Percentiles rank a stretch among this genome's conserved stretches.
Evolutionary conservation across 2,113 vertebrate genomes (phyloP).

Genomic region (Rhabdomys dilectus): DNA sequence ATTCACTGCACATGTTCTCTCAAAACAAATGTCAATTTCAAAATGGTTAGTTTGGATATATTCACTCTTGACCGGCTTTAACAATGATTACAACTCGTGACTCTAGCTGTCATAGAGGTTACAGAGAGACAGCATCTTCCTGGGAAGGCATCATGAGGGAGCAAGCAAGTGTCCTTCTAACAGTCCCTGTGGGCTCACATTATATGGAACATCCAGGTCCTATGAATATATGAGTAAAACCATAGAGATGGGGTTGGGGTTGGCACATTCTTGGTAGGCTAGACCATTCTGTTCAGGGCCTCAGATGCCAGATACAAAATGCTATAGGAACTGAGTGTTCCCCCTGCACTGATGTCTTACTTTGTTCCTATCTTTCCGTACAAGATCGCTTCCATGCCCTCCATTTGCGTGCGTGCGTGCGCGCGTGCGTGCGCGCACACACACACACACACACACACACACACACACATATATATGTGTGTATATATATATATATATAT

Average conservation of each 20-base stretch:
- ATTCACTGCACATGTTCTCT: background rate
- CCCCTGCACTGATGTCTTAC: background rate
- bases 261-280: background rate
- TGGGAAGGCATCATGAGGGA: background rate
- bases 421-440: too few species aligned
- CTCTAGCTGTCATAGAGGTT: background rate
- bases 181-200: background rate
- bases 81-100: background rate
- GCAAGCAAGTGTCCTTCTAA: background rate
- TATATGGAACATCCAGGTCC: background rate
- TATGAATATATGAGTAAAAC: too few species aligned
- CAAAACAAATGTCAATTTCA: background rate
- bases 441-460: too few species aligned
- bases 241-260: background rate
- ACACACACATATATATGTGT: background rate
- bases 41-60: background rate
- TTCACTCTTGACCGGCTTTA: background rate
- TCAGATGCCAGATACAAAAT: background rate
- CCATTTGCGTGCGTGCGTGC: too few species aligned
- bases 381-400: background rate
- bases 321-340: background rate
- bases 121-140: background rate
- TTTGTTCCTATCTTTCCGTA: background rate
- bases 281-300: background rate
- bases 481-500: too few species aligned